Percentiles rank a stretch among this genome's conserved stretches.
Evolutionary conservation across 2,888 invertebrate species (phyloP).

Genomic region (Acholoe squamosa): DNA sequence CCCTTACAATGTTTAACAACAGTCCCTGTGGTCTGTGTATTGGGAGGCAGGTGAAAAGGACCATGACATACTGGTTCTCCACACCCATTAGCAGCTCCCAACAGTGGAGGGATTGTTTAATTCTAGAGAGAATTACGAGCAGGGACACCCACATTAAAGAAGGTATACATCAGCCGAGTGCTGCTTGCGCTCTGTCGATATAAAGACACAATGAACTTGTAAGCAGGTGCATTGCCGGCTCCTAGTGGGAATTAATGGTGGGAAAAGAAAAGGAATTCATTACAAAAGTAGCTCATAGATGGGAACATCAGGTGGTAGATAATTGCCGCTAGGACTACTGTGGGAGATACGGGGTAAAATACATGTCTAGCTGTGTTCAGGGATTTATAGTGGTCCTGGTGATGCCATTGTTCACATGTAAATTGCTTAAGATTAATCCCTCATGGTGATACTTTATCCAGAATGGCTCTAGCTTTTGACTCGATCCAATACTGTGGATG

Average conservation of each 20-base stretch:
- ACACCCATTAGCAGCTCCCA: background rate
- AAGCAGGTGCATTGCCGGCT: background rate
- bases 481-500: background rate
- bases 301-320: background rate
- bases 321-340: background rate
- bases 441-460: background rate
- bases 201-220: background rate
- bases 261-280: background rate
- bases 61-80: background rate
- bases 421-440: constrained; percentile 1
- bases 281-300: background rate
- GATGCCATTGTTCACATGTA: constrained; percentile 1
- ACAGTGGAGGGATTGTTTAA: constrained; percentile 1
- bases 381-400: background rate
- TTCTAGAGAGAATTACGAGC: background rate
- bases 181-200: background rate
- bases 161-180: background rate
- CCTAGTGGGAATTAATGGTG: constrained; percentile 12
- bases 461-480: background rate
- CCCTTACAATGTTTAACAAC: no score
- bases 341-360: constrained; percentile 19
- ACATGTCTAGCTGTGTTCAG: background rate
- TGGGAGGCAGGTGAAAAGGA: background rate
- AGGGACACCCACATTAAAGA: background rate
- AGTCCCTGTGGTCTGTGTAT: background rate